These are phyloP conservation scores for Lucifuga dentata DNA, from an alignment of 2,113 vertebrate genomes.

Conservation along the genomic window DNA sequence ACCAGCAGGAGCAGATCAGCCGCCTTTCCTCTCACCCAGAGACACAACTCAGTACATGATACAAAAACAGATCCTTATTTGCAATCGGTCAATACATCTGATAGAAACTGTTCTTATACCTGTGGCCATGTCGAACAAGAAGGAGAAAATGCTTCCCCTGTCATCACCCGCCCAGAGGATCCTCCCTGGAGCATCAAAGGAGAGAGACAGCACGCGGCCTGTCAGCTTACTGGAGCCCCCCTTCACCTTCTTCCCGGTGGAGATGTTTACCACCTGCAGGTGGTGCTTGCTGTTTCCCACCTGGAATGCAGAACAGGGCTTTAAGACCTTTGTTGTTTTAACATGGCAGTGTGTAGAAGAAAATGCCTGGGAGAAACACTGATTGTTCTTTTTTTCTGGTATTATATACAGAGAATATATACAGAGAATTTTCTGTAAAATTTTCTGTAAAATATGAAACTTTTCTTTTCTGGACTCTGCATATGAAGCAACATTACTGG, in stretches of 20 bases:
- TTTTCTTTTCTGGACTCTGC: too few relatives aligned
- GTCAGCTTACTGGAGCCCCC: conserved; percentile 93
- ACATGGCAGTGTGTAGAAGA: too few relatives aligned
- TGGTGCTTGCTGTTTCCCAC: conserved; percentile 93
- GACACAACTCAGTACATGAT: not conserved
- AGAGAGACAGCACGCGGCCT: conserved; percentile 89
- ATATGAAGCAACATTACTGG: too few relatives aligned
- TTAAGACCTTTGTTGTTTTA: conserved; percentile 20
- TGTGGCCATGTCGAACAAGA: conserved; percentile 95
- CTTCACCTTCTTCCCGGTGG: conserved; percentile 93
- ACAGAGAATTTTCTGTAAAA: too few relatives aligned
- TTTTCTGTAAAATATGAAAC: too few relatives aligned
- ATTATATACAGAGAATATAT: too few relatives aligned
- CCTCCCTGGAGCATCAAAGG: conserved; percentile 91
- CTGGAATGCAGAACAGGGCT: conserved; percentile 69
- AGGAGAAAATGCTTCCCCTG: conserved; percentile 92
- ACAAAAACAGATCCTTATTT: conserved; percentile 18
- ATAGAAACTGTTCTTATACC: conserved; percentile 80
- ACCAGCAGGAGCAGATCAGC: conserved; percentile 48
- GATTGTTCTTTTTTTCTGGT: too few relatives aligned
- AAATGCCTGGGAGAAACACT: too few relatives aligned
- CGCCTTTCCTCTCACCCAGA: conserved; percentile 22
- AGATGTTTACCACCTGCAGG: conserved; percentile 94
- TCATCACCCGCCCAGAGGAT: conserved; percentile 96
- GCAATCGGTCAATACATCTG: conserved; percentile 4